These are phyloP conservation scores for Morinoia aosen DNA, from an alignment of 2,888 invertebrate species.

Conservation along the genomic window DNA sequence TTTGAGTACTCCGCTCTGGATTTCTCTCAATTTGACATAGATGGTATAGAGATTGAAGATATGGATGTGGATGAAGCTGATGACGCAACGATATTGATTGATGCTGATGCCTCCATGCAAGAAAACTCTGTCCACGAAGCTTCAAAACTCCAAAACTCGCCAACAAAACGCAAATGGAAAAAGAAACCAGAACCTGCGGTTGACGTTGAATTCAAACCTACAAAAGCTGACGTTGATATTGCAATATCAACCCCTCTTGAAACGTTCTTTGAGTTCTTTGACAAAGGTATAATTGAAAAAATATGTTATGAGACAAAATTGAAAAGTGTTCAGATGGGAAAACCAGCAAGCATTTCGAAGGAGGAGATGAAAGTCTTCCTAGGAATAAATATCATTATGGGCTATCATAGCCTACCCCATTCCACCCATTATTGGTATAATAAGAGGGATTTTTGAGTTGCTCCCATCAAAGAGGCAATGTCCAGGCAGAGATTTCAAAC, in stretches of 20 bases:
- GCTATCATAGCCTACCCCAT: not conserved
- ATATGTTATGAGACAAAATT: constrained; percentile 1
- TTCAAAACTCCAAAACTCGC: not conserved
- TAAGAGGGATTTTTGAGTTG: not conserved
- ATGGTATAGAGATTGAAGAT: too few relatives aligned
- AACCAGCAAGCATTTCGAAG: not conserved
- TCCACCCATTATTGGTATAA: not conserved
- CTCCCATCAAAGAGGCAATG: constrained; percentile 28
- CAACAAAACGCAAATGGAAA: constrained; percentile 1
- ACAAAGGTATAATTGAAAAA: constrained; percentile 5
- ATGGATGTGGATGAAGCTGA: too few relatives aligned
- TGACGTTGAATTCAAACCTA: not conserved
- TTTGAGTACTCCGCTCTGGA: not conserved
- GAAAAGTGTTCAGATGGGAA: not conserved
- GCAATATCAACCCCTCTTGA: not conserved
- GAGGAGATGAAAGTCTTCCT: not conserved
- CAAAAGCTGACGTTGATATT: not conserved
- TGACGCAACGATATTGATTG: not conserved
- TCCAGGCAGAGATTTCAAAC: not conserved
- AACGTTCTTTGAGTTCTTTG: not conserved
- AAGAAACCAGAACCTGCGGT: not conserved
- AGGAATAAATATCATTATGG: not conserved
- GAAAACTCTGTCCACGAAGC: not conserved
- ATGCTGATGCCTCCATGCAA: not conserved
- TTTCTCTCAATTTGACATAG: not conserved